Base-by-base conservation (phyloP, 2,113 vertebrate genomes). In the Oenanthe melanoleuca region DNA sequence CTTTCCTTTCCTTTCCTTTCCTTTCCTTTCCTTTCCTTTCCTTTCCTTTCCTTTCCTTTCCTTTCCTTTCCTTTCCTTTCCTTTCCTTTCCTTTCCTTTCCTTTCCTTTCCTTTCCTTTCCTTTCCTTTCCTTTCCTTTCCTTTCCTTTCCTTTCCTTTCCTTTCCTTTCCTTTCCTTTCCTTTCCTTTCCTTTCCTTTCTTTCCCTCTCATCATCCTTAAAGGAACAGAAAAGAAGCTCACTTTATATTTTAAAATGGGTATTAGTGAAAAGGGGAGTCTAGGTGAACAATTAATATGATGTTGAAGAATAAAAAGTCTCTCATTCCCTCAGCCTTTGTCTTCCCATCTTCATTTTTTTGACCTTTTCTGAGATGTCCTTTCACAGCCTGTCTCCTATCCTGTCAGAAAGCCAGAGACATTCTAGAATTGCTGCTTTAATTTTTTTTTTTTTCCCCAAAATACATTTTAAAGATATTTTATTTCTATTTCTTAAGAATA, bases 401-500 rank as follows among this genome's bases (percentile, higher is more conserved):
- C 26, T 82, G 79, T 64, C 49, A 86, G 61, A 93, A 86, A 88
- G 9, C 14, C 14, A 23, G 10, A 75, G 11, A 28, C 49, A 82
- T 31, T 72, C 23, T 61, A 61, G 59, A 69, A 47, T n/a, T 74
- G 12, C 13, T 65, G 22, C 4, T 80, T 92, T 49, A 86, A 88
- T 28, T 5, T 13, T 2, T 5, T 64, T 82, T 63, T 63, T 55
- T 75, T 37, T 9, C 14, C 3, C 14, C 3, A 55, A 4, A 21
- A 53, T 53, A 60, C 0, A 70, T 63, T 86, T 91, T 91, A 1
- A 12, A 78, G 50, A 23, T 64, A 42, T 82, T 93, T 88, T 86
- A 60, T 86, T 93, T 57, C 7, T 50, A 45, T 75, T 90, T 80
- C 52, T 79, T 82, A 49, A 52, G 44, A 94, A 92, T 60, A 92